Conservation (phyloP, 2,797 vertebrate species). For the Anabacerthia variegaticeps region DNA sequence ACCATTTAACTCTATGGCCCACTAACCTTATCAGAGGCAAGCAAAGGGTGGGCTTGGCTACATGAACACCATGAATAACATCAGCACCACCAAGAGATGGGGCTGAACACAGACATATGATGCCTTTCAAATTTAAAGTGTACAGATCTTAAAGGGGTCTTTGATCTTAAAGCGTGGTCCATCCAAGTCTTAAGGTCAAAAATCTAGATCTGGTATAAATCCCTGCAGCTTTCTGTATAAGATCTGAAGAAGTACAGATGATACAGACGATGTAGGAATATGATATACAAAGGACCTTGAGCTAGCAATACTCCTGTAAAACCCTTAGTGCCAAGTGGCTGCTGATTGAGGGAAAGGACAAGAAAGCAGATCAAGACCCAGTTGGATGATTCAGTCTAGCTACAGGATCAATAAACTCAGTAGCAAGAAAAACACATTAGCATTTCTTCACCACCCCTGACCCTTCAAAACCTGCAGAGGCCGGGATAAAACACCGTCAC, state of each 20-base stretch:
- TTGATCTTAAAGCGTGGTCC: neutral
- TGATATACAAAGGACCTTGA: neutral
- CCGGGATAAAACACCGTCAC: neutral
- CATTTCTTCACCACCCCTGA: neutral
- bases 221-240: neutral
- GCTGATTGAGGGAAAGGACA: neutral
- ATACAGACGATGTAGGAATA: neutral
- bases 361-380: neutral
- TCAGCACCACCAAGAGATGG: neutral
- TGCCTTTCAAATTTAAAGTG: neutral
- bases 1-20: rapidly evolving
- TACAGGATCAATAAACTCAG: neutral
- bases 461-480: neutral
- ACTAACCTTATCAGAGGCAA: neutral
- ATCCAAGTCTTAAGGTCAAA: neutral
- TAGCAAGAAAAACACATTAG: neutral
- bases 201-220: neutral
- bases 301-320: neutral
- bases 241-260: neutral
- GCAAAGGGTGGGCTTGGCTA: neutral
- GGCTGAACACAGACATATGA: neutral
- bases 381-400: neutral
- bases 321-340: neutral
- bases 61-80: rapidly evolving
- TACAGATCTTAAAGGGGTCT: neutral